Evolutionary conservation across 1,140 invertebrate genomes (phyloP), one percentile per base, ranked within the genome.

Genomic region (Heliconius hewitsoni): DNA sequence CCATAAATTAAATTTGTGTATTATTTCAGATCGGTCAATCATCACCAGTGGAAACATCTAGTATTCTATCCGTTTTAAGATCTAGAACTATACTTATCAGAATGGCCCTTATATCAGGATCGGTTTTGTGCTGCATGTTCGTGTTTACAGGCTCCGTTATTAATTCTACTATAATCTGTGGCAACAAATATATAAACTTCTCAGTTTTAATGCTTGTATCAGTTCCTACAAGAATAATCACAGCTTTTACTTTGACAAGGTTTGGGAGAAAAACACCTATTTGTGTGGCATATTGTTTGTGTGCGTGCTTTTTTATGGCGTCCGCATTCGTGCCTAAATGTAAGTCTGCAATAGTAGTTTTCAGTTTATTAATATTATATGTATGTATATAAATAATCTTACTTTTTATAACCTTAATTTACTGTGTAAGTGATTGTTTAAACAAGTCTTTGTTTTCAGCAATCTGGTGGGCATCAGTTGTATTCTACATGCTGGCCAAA

Each of bases 141-240:
- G 96, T 98, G 5, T 98, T 97, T 88, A 98, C 97, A 85, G 97
- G 97, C 2, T 89, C 98, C n/a, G 97, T 97, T 13, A 94, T 97
- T 71, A 96, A 96, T 83, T 95, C 96, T 0, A 95, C 95, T 55
- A 95, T 95, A 74, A 93, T 97, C 18, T 95, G 94, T 9, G 96
- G 96, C n/a, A 95, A 96, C 88, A 95, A 96, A 83, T 96, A 96
- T 86, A 75, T 94, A 19, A 96, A 96, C 88, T 96, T 95, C 85
- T 95, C 95, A 13, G 89, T 95, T 6, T 91, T 96, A 76, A 90
- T 93, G 75, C 88, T 95, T 11, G 95, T 96, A 3, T 94, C 95
- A 76, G 93, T 96, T 8, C 96, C 96, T 18, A 95, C 94, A 1
- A 96, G 96, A 77, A 88, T 96, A 72, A 74, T 96, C 73, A 96